Base-by-base conservation (phyloP, 2,888 invertebrate species). In the Deilephila porcellus region DNA sequence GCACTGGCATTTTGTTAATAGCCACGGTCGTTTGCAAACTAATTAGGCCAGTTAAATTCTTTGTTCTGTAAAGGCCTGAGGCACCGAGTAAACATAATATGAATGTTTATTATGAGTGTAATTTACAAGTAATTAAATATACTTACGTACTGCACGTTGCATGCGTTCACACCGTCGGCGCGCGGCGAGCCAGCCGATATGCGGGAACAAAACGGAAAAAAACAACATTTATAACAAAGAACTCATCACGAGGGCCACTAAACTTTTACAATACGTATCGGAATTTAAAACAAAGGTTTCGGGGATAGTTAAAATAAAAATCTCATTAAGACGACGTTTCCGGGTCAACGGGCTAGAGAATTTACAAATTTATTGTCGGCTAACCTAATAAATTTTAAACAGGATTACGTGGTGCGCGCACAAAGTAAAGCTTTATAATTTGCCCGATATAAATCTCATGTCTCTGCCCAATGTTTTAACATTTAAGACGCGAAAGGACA, bases 351-450 rank as follows among this genome's bases (percentile, higher is more conserved):
- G 88, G 86, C 87, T 88, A 89, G 88, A 88, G 89, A 92, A 92
- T 91, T 90, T 86, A 91, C 92, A 88, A 92, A 94, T 94, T 93
- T 93, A 94, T 91, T 87, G 92, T 89, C 85, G 88, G 88, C 86
- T 89, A 87, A 90, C 91, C 91, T 92, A 93, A 93, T 94, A 94
- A 94, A 94, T 94, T 94, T 90, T 85, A 90, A 92, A 90, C 90
- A 85, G 93, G 93, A 93, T 94, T 93, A 94, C 90, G 87, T 86
- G 88, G 90, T 88, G 86, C 89, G 87, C 84, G 89, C 89, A 91
- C 91, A 90, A 89, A 91, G 91, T 89, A 89, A 89, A 89, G 91
- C 91, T 91, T 91, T 93, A 92, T 92, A 92, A 93, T 93, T 92
- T 91, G 89, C 87, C 88, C 84, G 86, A 87, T 89, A 92, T 93